Evolutionary conservation across 2,888 invertebrate genomes (phyloP).

Genomic region (Homarus gammarus): DNA sequence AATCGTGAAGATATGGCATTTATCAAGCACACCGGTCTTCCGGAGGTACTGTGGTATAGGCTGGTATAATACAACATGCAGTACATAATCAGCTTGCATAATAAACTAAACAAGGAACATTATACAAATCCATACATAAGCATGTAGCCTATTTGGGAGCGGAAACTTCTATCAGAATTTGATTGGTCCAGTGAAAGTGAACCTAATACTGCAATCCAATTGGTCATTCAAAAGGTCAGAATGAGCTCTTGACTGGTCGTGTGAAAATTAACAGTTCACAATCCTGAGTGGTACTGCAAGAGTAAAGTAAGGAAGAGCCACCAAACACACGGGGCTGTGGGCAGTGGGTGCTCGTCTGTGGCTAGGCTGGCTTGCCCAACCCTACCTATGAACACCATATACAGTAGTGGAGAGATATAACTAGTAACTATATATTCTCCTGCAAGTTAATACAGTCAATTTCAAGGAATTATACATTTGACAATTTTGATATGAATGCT

Average conservation of each 20-base stretch:
- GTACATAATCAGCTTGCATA: not conserved
- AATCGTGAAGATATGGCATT: not conserved
- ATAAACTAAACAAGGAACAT: not conserved
- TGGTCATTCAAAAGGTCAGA: not conserved
- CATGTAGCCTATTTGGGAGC: not conserved
- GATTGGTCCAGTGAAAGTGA: not conserved
- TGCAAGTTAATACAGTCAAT: not conserved
- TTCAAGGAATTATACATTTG: not conserved
- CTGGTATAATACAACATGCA: not conserved
- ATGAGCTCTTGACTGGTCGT: not conserved
- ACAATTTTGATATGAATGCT: constrained; percentile 1
- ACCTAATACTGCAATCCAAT: not conserved
- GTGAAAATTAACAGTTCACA: not conserved
- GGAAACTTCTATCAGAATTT: not conserved
- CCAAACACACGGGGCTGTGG: not conserved
- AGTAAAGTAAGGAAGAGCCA: not conserved
- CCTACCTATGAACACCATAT: no score
- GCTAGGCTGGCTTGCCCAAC: not conserved
- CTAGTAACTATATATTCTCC: not conserved
- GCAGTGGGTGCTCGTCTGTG: not conserved
- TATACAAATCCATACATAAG: not conserved
- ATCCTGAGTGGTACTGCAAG: not conserved
- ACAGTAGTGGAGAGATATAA: not conserved
- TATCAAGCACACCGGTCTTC: not conserved
- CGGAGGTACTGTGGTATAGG: not conserved